Evolutionary conservation across 2,797 vertebrate species (phyloP), one percentile per base, ranked within the genome.

Genomic region (Galagoides demidoff): DNA sequence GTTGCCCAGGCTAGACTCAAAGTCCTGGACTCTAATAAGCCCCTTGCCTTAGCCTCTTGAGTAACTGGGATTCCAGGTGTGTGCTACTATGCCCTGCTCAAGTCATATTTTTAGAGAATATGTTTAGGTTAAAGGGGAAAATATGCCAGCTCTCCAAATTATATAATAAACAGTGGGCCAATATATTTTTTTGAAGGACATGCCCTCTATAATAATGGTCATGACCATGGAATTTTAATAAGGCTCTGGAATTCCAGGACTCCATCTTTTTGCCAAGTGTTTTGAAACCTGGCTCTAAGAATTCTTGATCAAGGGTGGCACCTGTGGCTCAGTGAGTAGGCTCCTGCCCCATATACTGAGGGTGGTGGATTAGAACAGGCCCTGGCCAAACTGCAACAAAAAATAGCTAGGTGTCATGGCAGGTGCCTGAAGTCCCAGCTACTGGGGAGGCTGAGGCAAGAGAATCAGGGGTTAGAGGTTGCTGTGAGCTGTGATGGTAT

Each of bases 221-320:
- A 95, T 29, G 87, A 63, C 49, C 14, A 8, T 76, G 94, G 94
- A 96, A 96, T 97, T 94, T 89, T 70, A 96, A 82, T 55, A 76
- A 70, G 22, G 13, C 59, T 86, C 71, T 89, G 74, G 39, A 91
- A 94, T 95, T 89, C 79, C 59, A 77, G 68, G 64, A 90, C 79
- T 79, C 27, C 9, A 3, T 49, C 57, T 83, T 68, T 74, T 31
- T 61, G 55, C 74, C 74, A 96, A 89, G 70, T 63, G 71, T 71
- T 96, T 92, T 94, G 89, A 86, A 96, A 96, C 29, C 23, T 90
- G 66, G 55, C 77, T 93, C 71, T 31, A 82, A 85, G 83, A 92
- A 94, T 85, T 73, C 57, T 78, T 90, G 49, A 49, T 49, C 49
- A 49, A 49, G 49, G 49, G 49, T 3, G 49, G 49, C 49, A 2